These are phyloP conservation scores for Pharmacophagus antenor DNA, from an alignment of 2,888 invertebrate species.

Conservation along the genomic window DNA sequence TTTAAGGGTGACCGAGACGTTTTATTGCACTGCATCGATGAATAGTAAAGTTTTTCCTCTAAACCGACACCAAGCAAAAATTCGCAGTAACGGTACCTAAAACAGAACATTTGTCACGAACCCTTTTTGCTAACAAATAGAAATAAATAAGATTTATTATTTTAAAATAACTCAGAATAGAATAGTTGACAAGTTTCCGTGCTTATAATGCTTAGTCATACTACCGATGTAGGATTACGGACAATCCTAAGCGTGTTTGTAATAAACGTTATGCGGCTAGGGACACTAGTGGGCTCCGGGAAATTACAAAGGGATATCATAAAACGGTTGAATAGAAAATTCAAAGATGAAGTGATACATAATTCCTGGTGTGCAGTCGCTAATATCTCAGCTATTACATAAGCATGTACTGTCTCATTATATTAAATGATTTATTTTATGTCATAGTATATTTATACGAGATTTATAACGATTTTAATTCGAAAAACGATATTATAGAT, in stretches of 20 bases:
- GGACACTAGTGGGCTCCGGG: neutral
- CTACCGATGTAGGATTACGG: neutral
- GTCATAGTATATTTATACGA: too few relatives aligned
- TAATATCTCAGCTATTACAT: neutral
- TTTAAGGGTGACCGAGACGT: conserved; percentile 47
- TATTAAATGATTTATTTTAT: too few relatives aligned
- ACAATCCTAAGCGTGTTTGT: conserved; percentile 1
- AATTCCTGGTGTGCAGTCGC: neutral
- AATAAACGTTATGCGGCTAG: neutral
- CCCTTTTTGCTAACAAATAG: neutral
- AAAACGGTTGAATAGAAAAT: conserved; percentile 3
- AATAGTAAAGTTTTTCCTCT: conserved; percentile 23
- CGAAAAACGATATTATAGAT: too few relatives aligned
- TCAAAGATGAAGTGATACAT: neutral
- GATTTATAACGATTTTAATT: too few relatives aligned
- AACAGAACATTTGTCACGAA: neutral
- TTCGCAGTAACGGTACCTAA: conserved; percentile 24
- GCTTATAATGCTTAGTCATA: conserved; percentile 9
- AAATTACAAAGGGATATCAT: conserved; percentile 1
- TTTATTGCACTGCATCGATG: conserved; percentile 55
- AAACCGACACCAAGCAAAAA: conserved; percentile 20
- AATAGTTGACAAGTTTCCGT: neutral
- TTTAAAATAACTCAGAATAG: neutral
- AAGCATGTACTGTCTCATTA: neutral
- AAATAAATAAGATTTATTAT: conserved; percentile 18